Evolutionary conservation across 2,888 invertebrate species (phyloP).

Genomic region (Hemaris fuciformis): DNA sequence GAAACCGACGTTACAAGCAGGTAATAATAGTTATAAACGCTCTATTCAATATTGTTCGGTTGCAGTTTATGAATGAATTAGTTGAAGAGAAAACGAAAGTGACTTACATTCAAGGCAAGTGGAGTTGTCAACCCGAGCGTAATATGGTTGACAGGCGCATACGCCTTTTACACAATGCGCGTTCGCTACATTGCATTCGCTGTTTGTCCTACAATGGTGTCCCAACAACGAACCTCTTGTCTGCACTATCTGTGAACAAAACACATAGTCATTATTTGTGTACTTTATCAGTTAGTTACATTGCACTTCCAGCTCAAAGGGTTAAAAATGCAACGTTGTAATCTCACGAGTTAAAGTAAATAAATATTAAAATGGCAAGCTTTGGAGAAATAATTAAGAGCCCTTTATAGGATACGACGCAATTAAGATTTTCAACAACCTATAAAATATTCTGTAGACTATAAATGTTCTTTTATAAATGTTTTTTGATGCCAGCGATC

Average conservation of each 20-base stretch:
- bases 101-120: constrained; percentile 92
- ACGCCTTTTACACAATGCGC: constrained; percentile 86
- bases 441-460: no score
- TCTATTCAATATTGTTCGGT: background rate
- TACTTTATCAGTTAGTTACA: background rate
- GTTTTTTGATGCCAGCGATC: no score
- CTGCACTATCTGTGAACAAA: constrained; percentile 51
- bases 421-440: no score
- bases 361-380: background rate
- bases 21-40: background rate
- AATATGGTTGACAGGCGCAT: constrained; percentile 92
- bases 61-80: background rate
- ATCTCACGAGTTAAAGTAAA: background rate
- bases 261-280: constrained; percentile 4
- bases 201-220: constrained; percentile 82
- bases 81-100: constrained; percentile 19
- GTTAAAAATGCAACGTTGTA: background rate
- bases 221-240: constrained; percentile 74
- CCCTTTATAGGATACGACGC: no score
- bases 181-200: constrained; percentile 84
- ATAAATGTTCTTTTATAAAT: no score
- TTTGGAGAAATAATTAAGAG: no score
- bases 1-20: background rate
- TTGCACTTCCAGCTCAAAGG: background rate
- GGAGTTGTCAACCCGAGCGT: constrained; percentile 88